Evolutionary conservation across 2,113 vertebrate genomes (phyloP).

Genomic region (Paedocypris sp.): DNA sequence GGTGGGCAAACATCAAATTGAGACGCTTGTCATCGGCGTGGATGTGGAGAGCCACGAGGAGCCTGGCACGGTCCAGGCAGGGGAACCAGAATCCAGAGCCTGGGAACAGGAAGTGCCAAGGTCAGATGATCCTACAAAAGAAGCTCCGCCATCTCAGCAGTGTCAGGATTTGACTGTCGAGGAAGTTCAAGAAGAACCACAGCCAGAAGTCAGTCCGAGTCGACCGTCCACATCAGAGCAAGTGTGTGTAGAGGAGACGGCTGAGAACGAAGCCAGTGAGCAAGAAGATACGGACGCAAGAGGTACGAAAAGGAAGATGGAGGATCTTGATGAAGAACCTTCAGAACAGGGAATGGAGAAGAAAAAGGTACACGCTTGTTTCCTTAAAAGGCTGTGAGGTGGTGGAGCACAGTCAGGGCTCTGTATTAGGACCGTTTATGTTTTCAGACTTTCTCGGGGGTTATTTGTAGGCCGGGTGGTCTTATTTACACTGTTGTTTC

Average conservation of each 20-base stretch:
- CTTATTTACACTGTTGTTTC: no score
- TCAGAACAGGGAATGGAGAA: slow-evolving; percentile 47
- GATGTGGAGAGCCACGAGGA: slow-evolving; percentile 28
- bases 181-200: not conserved
- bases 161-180: slow-evolving; percentile 24
- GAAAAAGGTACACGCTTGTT: slow-evolving; percentile 61
- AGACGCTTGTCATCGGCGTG: slow-evolving; percentile 21
- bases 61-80: not conserved
- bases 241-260: not conserved
- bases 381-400: no score
- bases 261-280: slow-evolving; percentile 1
- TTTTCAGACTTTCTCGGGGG: no score
- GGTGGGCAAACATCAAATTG: slow-evolving; percentile 23
- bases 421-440: no score
- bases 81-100: slow-evolving; percentile 9
- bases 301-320: slow-evolving; percentile 59
- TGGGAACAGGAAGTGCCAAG: slow-evolving; percentile 16
- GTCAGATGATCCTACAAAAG: slow-evolving; percentile 10
- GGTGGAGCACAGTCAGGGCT: no score
- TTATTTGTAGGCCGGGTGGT: no score
- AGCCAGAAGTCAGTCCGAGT: slow-evolving; percentile 8
- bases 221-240: slow-evolving; percentile 18
- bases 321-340: slow-evolving; percentile 32
- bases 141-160: slow-evolving; percentile 12
- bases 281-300: slow-evolving; percentile 30